Conservation (phyloP, 2,113 vertebrate genomes). For the Callithrix jacchus region DNA sequence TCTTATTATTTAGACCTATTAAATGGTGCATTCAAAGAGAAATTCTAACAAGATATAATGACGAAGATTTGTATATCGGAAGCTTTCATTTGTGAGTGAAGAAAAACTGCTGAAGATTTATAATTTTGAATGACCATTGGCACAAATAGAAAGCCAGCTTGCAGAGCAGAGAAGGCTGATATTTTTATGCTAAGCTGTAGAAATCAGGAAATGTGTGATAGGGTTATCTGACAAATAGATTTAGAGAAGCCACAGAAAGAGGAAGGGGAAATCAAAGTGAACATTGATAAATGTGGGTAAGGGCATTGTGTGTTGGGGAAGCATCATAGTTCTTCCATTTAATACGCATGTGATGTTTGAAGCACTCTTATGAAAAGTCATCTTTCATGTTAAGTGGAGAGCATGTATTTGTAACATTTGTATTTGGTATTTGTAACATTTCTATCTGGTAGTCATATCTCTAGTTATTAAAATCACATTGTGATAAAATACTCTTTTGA, state of each 20-base stretch:
- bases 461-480: conserved; percentile 30
- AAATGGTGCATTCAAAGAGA: neutral
- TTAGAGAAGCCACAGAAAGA: neutral
- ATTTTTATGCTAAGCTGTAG: neutral
- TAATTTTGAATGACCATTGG: neutral
- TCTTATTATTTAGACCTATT: neutral
- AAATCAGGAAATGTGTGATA: conserved; percentile 15
- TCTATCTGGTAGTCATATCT: conserved; percentile 25
- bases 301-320: neutral
- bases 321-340: neutral
- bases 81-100: neutral
- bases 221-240: conserved; percentile 32
- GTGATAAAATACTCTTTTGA: conserved; percentile 39
- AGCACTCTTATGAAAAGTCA: conserved; percentile 19
- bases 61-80: neutral
- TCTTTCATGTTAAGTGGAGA: conserved; percentile 52
- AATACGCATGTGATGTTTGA: neutral
- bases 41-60: neutral
- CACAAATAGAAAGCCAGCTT: neutral
- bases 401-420: conserved; percentile 47
- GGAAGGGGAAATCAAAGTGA: conserved; percentile 20
- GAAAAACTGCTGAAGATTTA: neutral
- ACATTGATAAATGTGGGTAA: neutral
- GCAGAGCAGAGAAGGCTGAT: neutral
- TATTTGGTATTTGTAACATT: neutral